phyloP scores from a whole-genome alignment of 2,888 invertebrate species.

The Rhagium mordax region DNA sequence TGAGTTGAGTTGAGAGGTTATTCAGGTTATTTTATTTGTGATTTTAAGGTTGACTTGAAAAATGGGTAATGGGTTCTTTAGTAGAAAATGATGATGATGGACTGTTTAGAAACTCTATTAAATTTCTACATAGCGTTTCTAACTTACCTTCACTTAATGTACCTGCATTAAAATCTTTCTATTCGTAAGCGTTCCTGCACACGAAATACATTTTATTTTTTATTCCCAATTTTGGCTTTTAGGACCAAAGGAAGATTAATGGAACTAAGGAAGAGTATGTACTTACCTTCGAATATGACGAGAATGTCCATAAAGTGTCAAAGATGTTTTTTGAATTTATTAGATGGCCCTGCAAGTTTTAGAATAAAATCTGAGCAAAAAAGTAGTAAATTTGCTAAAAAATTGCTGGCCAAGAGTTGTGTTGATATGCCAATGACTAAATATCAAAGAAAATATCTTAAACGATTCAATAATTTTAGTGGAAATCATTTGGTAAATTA shows the following conservation, averaged over 20 bases:
- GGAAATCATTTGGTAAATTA: constrained; percentile 45
- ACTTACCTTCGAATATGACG: constrained; percentile 36
- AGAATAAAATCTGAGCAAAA: constrained; percentile 37
- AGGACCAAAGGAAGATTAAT: constrained; percentile 45
- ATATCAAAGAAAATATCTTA: constrained; percentile 42
- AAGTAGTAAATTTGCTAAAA: constrained; percentile 42
- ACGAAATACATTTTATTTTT: not conserved
- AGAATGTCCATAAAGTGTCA: constrained; percentile 39
- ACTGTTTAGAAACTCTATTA: constrained; percentile 39
- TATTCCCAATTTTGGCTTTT: not conserved
- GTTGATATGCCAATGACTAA: constrained; percentile 38
- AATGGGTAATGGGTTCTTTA: not conserved
- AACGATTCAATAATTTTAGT: constrained; percentile 31
- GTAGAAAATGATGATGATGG: constrained; percentile 24
- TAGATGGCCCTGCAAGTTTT: constrained; percentile 45
- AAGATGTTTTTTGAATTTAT: constrained; percentile 42
- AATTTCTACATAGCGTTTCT: constrained; percentile 41
- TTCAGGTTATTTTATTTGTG: too few relatives aligned
- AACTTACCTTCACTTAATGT: constrained; percentile 31
- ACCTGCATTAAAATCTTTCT: constrained; percentile 40
- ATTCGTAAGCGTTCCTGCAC: constrained; percentile 35
- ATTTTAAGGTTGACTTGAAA: not conserved
- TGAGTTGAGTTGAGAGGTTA: too few relatives aligned
- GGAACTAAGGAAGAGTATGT: constrained; percentile 36
- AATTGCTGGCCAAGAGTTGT: constrained; percentile 33